phyloP scores from a whole-genome alignment of 2,797 vertebrate genomes.

The Phoxinus dragarum region DNA sequence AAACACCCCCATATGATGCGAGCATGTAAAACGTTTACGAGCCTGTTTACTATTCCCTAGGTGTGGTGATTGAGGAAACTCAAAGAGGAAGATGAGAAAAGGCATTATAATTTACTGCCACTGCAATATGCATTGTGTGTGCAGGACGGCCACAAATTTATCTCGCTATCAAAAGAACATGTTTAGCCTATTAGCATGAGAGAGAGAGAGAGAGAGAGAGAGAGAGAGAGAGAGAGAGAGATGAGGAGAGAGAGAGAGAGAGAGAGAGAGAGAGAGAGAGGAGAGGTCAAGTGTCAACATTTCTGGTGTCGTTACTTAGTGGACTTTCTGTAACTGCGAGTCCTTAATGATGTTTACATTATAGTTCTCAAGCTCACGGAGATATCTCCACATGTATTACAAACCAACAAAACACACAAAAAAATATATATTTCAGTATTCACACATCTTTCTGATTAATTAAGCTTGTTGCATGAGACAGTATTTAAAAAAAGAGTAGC shows the following conservation, averaged over 20 bases:
- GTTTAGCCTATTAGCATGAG: conserved; percentile 2
- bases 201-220: too few relatives aligned
- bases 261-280: not conserved
- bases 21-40: conserved; percentile 64
- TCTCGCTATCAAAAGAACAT: not conserved
- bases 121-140: conserved; percentile 54
- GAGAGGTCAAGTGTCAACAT: conserved; percentile 13
- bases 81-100: conserved; percentile 55
- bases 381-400: not conserved
- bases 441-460: not conserved
- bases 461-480: not conserved
- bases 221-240: too few relatives aligned
- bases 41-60: conserved; percentile 50
- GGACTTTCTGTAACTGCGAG: not conserved
- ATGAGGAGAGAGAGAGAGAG: not conserved
- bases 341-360: conserved; percentile 16
- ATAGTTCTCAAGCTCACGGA: not conserved
- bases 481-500: not conserved
- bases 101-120: conserved; percentile 61
- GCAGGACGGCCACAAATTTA: conserved; percentile 47
- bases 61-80: conserved; percentile 61
- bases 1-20: conserved; percentile 56
- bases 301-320: not conserved
- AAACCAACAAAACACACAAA: not conserved
- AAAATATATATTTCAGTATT: not conserved